Conservation (phyloP, 1,140 invertebrate genomes). For the Temnothorax nylanderi region DNA sequence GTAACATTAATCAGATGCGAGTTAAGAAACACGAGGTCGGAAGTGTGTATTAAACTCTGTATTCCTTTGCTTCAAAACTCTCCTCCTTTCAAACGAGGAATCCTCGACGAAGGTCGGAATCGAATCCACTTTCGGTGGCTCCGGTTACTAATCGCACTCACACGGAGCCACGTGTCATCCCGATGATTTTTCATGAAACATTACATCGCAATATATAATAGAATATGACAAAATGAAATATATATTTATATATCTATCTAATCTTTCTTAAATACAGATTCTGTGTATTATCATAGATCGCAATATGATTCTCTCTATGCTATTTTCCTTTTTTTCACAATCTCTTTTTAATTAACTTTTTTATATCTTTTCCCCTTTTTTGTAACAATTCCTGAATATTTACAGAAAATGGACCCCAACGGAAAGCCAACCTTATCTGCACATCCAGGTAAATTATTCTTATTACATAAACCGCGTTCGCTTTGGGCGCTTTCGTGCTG, state of each 20-base stretch:
- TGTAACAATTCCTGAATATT: slow-evolving; percentile 52
- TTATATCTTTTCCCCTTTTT: neutral
- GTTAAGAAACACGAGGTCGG: too few species aligned
- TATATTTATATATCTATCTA: neutral
- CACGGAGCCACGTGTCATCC: too few species aligned
- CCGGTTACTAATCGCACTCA: too few species aligned
- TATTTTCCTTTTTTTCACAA: neutral
- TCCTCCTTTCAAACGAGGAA: too few species aligned
- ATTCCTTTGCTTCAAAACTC: too few species aligned
- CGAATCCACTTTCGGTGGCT: too few species aligned
- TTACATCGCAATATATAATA: slow-evolving; percentile 10
- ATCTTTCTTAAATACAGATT: neutral
- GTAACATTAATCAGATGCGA: too few species aligned
- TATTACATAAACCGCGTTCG: too few species aligned
- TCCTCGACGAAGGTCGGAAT: too few species aligned
- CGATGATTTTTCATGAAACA: too few species aligned
- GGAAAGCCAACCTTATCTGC: slow-evolving; percentile 94
- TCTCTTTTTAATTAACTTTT: slow-evolving; percentile 30
- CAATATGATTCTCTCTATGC: neutral
- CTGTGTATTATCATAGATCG: neutral
- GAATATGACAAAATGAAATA: neutral
- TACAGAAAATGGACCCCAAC: slow-evolving; percentile 90
- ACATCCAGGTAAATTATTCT: slow-evolving; percentile 90
- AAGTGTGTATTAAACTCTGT: too few species aligned
- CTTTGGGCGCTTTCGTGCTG: too few species aligned